Conservation (phyloP, 2,888 invertebrate genomes). For the Dugesia japonica region DNA sequence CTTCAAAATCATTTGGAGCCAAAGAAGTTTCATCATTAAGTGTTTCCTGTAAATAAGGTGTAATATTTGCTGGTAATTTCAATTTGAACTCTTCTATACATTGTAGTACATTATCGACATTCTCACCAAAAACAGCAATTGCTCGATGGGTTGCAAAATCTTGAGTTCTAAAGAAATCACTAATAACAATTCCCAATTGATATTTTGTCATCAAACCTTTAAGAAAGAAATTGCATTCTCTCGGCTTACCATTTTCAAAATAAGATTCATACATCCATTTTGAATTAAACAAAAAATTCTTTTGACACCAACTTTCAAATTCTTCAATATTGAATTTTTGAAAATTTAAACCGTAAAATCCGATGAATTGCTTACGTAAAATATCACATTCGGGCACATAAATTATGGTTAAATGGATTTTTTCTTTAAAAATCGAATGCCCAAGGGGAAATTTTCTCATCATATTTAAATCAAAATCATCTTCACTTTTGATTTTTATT, state of each 20-base stretch:
- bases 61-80: neutral
- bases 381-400: neutral
- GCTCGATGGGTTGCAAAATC: neutral
- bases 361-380: neutral
- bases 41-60: neutral
- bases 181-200: neutral
- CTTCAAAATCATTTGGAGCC: neutral
- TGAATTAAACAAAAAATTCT: neutral
- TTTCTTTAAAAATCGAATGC: neutral
- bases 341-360: neutral
- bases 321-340: neutral
- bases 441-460: neutral
- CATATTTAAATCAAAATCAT: neutral
- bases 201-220: neutral
- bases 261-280: neutral
- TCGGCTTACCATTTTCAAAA: neutral
- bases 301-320: neutral
- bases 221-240: neutral
- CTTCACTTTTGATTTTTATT: neutral
- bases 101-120: neutral
- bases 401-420: neutral
- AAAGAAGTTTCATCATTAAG: neutral
- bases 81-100: neutral
- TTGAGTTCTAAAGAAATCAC: neutral
- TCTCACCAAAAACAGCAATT: neutral